These are phyloP conservation scores for Diachasmimorpha longicaudata DNA, from an alignment of 1,140 invertebrate species.

Conservation along the genomic window DNA sequence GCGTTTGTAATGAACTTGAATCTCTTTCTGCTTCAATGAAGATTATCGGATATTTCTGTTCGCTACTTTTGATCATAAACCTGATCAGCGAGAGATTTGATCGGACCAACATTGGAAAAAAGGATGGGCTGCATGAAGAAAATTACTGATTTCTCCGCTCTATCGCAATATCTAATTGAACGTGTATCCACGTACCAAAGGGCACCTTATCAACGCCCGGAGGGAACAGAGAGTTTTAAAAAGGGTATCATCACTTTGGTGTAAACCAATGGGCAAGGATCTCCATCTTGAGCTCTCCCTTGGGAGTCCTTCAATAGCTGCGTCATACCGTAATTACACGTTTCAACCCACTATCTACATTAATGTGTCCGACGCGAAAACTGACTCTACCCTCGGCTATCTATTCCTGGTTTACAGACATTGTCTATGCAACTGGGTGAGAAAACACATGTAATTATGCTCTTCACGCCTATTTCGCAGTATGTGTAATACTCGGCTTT, in stretches of 20 bases:
- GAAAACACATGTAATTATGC: background rate
- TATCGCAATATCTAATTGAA: background rate
- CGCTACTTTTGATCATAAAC: too few species aligned
- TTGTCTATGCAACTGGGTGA: background rate
- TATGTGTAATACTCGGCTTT: background rate
- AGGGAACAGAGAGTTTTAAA: conserved; percentile 45
- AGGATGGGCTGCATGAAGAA: too few species aligned
- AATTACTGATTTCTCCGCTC: background rate
- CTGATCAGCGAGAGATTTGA: too few species aligned
- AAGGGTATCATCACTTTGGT: conserved; percentile 27
- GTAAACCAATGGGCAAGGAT: background rate
- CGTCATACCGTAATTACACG: conserved; percentile 59
- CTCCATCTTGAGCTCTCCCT: conserved; percentile 36
- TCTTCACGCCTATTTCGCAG: background rate
- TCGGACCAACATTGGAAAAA: too few species aligned
- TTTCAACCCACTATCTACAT: conserved; percentile 58
- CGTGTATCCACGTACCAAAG: conserved; percentile 27
- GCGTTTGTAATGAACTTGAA: background rate
- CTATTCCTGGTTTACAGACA: conserved; percentile 4
- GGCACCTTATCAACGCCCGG: conserved; percentile 43
- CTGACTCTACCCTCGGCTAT: conserved; percentile 38
- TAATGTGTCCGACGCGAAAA: conserved; percentile 55
- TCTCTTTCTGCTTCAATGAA: background rate
- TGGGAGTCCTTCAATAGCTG: conserved; percentile 54
- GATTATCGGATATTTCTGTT: background rate